Base-by-base conservation (phyloP, 2,113 vertebrate species). In the Prunella fulvescens region DNA sequence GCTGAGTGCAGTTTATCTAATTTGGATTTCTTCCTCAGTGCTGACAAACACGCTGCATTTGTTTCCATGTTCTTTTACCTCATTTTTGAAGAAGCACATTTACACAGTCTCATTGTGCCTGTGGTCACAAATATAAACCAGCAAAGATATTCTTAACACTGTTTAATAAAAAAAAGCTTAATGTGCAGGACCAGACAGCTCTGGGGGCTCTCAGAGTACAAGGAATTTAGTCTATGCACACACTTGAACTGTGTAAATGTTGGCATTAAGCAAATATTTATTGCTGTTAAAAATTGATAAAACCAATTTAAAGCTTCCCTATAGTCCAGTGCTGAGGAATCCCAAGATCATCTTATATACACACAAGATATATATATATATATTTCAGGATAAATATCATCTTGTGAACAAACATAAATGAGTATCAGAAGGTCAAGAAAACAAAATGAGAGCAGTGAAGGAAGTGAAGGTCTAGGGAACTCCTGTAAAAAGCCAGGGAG, bases 251-350 rank as follows among this genome's bases (percentile, higher is more conserved):
- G 24, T 20, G 66, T 28, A 72, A 76, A 85, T 42, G 40, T 61
- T 92, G 67, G 25, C 31, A 39, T 51, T 23, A 82, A 47, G 61
- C 48, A 80, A 94, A 69, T 90, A 82, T 57, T 53, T 80, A 72
- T 35, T 11, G 7, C 18, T 25, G 24, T 69, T 90, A 53, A 86
- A 89, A 90, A 50, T 1, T 54, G 14, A 57, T 88, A 69, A 88
- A 92, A 33, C 6, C 16, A 31, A 82, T 65, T 50, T 62, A 20
- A 83, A 47, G 45, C 47, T 76, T 58, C 48, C 64, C 70, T 17
- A 3, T 2, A 42, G n/a, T 11, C 22, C 37, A 53, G 33, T 6
- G 29, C 16, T 51, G 47, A 88, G 71, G 60, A 77, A 62, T 77
- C 74, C 66, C 42, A 72, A 60, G 40, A 82, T 47, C 25, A 64